Percentiles rank a stretch among this genome's conserved stretches.
Conservation (phyloP, 1,140 invertebrate genomes). For the Capitella teleta region DNA sequence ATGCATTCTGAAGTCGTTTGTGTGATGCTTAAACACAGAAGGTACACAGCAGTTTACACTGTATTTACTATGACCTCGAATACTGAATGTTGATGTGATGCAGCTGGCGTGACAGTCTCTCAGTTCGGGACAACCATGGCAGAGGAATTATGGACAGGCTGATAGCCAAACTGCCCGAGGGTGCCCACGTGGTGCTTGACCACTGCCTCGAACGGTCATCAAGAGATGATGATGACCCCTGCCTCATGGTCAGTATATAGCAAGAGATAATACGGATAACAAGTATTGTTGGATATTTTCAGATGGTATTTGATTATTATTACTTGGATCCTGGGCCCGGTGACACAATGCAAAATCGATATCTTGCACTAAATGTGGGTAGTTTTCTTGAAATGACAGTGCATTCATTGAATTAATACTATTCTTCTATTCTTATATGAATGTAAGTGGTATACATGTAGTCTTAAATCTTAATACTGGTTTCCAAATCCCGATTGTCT, state of each 20-base stretch:
- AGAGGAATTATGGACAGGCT: slow-evolving; percentile 9
- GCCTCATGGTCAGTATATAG: slow-evolving; percentile 2
- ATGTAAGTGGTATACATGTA: no score
- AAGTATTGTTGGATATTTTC: no score
- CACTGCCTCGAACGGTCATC: slow-evolving; percentile 10
- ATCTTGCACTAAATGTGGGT: slow-evolving; percentile 13
- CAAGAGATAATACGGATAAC: no score
- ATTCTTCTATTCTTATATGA: no score
- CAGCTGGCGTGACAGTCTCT: slow-evolving; percentile 10
- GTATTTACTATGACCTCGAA: no score
- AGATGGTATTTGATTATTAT: slow-evolving; percentile 15
- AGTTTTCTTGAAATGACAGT: no score
- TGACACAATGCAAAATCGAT: slow-evolving; percentile 10
- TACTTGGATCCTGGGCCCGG: slow-evolving; percentile 15
- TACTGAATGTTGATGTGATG: slow-evolving; percentile 1
- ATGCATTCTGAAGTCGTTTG: slow-evolving; percentile 11
- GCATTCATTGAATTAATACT: no score
- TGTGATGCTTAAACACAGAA: slow-evolving; percentile 11
- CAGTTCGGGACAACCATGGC: slow-evolving; percentile 6
- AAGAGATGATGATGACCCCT: slow-evolving; percentile 11
- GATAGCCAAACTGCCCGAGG: slow-evolving; percentile 12
- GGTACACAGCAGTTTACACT: no score
- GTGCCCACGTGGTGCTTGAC: slow-evolving; percentile 12
- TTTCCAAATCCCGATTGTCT: background rate
- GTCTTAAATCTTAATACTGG: no score